Evolutionary conservation across 2,113 vertebrate species (phyloP), one percentile per base, ranked within the genome.

Genomic region (Diphyllodes magnificus): DNA sequence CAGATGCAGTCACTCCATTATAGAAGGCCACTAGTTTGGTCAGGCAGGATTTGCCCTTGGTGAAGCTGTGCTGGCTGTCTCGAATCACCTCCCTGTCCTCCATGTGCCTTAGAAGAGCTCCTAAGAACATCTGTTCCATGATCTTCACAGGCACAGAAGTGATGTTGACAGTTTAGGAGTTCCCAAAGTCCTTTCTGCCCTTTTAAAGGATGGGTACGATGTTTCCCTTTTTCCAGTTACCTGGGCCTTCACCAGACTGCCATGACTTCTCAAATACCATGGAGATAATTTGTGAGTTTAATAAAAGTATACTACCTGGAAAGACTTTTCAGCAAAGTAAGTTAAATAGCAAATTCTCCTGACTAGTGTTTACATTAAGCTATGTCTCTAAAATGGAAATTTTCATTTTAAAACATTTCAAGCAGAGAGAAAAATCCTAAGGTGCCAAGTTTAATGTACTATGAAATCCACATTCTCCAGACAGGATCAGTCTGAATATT

Each of bases 321-420:
- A 50, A 86, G 31, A 57, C 44, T 91, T 60, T 92, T 59, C 79
- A 85, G 45, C 28, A 35, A 80, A 90, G 6, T 47, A 94, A 94
- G 66, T 77, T 87, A 88, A 82, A 78, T 71, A 95, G 57, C 23
- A 82, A 39, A 90, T 90, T 96, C 75, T 92, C 53, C 82, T 87
- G 53, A 30, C 57, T 86, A 71, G 19, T 76, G 30, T 79, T 91
- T 81, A 65, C 57, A 73, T 66, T 81, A 78, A 28, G n/a, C 60
- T 71, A 85, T 78, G 39, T 72, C 66, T 47, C 84, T 31, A 90
- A 94, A 94, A 87, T 77, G 7, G 31, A 94, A 76, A 44, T 92
- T 89, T 70, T 89, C 53, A 78, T 89, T 96, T 85, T 94, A 96
- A 96, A 86, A 54, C 54, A 80, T 64, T 90, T 93, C 72, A 91